Evolutionary conservation across 2,797 vertebrate genomes (phyloP).

Genomic region (Loris lydekkerianus): DNA sequence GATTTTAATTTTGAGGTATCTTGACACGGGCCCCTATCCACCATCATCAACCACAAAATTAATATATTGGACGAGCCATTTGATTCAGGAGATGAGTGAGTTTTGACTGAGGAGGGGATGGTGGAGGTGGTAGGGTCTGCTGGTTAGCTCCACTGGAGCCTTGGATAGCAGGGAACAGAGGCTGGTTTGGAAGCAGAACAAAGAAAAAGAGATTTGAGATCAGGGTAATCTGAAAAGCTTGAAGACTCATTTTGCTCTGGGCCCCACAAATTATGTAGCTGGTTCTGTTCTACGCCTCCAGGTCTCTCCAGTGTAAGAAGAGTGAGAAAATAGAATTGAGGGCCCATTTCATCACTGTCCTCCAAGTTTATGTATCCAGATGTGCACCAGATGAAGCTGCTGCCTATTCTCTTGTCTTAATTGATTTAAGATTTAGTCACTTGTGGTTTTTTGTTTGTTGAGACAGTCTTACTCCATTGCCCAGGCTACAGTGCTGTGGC

Average conservation of each 20-base stretch:
- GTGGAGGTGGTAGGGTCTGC: background rate
- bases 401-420: background rate
- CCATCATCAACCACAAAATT: constrained; percentile 24
- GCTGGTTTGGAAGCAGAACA: background rate
- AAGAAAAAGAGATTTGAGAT: background rate
- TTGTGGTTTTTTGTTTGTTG: no score
- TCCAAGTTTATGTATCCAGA: background rate
- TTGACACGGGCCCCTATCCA: background rate
- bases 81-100: background rate
- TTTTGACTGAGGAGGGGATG: background rate
- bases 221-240: background rate
- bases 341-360: background rate
- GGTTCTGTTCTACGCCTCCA: background rate
- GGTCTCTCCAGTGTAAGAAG: background rate
- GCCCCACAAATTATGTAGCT: background rate
- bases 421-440: constrained; percentile 37
- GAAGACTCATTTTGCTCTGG: constrained; percentile 18
- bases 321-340: constrained; percentile 26
- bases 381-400: background rate
- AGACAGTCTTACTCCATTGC: no score
- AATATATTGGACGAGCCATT: background rate
- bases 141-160: background rate
- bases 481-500: no score
- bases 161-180: background rate
- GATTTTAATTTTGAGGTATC: constrained; percentile 27